Evolutionary conservation across 1,140 invertebrate genomes (phyloP), one percentile per base, ranked within the genome.

Genomic region (Papilio xuthus): DNA sequence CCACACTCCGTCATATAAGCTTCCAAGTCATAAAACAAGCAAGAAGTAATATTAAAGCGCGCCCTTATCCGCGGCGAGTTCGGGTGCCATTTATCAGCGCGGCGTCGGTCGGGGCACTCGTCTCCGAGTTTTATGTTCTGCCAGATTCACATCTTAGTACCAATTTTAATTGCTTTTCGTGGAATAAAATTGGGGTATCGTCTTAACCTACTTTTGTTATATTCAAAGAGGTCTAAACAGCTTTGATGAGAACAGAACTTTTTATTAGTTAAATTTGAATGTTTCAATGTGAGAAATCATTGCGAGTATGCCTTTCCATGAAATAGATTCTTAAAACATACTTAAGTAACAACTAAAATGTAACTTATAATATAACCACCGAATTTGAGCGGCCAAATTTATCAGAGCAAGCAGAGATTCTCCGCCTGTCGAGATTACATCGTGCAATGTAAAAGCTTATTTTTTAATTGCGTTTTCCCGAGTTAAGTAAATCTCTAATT

Each of bases 1-100:
- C 13, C 32, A 32, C 18, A 70, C 37, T 70, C 26, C 69, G 8
- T 70, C 69, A 70, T 70, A 42, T 82, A 80, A 82, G 76, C 78
- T 81, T 28, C 75, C 47, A 79, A 79, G 80, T 83, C 79, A 79
- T 83, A 83, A 83, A 81, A 81, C 76, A 77, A 76, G 72, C 72
- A 4, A 72, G 69, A 71, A 79, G 70, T 75, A 70, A 47, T 82
- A 82, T 84, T 83, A 82, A 78, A 76, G 28, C 56, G 56, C 60
- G 47, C 69, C 50, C 77, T 70, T 60, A 69, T 77, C 67, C 47
- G 42, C 63, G 10, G n/a, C 13, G 79, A 78, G 42, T 70, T 70
- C 26, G 18, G 37, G 18, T 23, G 69, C 69, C 69, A 42, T 70
- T 70, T 70, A 70, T 70, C 69, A 70, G n/a, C 69, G 69, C 37